Conservation (phyloP, 2,888 invertebrate species). For the Sphaerophoria taeniata region DNA sequence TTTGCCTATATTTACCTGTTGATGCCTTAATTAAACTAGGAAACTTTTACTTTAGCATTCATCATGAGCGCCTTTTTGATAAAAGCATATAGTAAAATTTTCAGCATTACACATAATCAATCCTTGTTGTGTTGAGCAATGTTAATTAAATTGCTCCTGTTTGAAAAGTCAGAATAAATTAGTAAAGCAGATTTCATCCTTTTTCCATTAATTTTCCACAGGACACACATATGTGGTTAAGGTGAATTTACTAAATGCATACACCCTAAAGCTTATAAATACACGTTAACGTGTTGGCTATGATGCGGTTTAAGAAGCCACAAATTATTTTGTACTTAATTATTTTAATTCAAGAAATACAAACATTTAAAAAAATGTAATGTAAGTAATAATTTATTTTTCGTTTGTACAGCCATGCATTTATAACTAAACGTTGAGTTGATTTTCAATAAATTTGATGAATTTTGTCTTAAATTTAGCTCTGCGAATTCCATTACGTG, state of each 20-base stretch:
- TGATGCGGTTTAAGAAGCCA: slow-evolving; percentile 50
- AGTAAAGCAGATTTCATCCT: slow-evolving; percentile 56
- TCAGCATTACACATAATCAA: slow-evolving; percentile 57
- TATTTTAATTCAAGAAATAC: neutral
- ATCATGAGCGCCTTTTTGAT: slow-evolving; percentile 34
- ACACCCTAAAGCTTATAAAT: neutral
- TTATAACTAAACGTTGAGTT: too few relatives aligned
- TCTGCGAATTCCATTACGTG: too few relatives aligned
- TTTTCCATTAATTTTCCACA: slow-evolving; percentile 27
- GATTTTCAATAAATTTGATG: too few relatives aligned
- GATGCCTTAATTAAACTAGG: neutral
- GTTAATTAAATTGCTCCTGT: slow-evolving; percentile 57
- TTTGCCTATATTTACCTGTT: slow-evolving; percentile 25
- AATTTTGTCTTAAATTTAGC: too few relatives aligned
- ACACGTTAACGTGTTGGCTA: neutral
- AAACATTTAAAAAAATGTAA: too few relatives aligned
- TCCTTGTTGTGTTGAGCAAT: slow-evolving; percentile 57
- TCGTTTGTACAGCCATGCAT: too few relatives aligned
- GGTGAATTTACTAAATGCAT: slow-evolving; percentile 39
- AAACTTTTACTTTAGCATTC: slow-evolving; percentile 11
- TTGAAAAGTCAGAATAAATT: slow-evolving; percentile 58
- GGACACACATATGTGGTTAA: slow-evolving; percentile 41
- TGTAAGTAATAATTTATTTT: too few relatives aligned
- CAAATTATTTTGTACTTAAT: slow-evolving; percentile 49
- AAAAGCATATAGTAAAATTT: slow-evolving; percentile 41